Evolutionary conservation across 2,888 invertebrate genomes (phyloP).

Genomic region (Atethmia centrago): DNA sequence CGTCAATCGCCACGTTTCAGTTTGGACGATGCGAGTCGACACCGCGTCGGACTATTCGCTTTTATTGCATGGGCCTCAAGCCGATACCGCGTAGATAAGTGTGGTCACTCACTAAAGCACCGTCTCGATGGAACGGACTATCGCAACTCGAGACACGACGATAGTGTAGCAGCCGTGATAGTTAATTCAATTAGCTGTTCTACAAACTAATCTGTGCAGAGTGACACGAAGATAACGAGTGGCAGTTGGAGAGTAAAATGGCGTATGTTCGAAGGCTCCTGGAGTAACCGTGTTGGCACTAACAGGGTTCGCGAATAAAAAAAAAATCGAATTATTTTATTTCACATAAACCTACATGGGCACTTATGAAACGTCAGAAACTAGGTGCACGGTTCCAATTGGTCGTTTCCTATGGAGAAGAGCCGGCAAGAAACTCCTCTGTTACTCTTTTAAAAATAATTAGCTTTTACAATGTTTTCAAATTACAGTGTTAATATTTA

Average conservation of each 20-base stretch:
- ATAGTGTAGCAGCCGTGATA: slow-evolving; percentile 32
- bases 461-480: no score
- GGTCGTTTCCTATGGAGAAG: no score
- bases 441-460: no score
- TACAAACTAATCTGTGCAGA: slow-evolving; percentile 38
- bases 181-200: slow-evolving; percentile 43
- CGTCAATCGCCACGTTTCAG: background rate
- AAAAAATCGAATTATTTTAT: no score
- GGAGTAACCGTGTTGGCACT: background rate
- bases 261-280: slow-evolving; percentile 17
- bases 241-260: slow-evolving; percentile 12
- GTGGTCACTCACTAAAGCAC: background rate
- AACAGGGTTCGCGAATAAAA: no score
- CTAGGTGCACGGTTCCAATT: no score
- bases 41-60: background rate
- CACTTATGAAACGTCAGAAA: no score
- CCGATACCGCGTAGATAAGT: background rate
- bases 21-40: background rate
- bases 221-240: slow-evolving; percentile 30
- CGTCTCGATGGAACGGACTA: slow-evolving; percentile 23
- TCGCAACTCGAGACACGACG: slow-evolving; percentile 30
- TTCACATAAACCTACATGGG: no score
- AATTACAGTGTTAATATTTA: no score
- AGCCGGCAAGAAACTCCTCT: no score
- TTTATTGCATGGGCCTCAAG: background rate